Evolutionary conservation across 2,888 invertebrate species (phyloP).

Genomic region (Protonemura montana): DNA sequence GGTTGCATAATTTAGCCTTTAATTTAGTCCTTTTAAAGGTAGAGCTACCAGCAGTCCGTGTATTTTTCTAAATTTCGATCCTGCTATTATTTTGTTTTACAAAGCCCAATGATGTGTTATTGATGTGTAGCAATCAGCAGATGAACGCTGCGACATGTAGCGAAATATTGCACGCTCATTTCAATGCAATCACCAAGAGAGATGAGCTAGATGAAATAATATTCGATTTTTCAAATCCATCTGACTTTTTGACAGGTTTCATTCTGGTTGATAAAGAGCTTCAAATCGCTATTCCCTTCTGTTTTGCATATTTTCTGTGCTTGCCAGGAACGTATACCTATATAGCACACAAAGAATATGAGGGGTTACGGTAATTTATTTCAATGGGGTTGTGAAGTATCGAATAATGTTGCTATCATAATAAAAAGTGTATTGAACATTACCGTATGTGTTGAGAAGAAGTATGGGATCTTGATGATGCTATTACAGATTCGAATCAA

Average conservation of each 20-base stretch:
- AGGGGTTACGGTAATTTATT: slow-evolving; percentile 13
- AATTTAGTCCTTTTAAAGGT: too few species aligned
- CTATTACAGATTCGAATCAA: background rate
- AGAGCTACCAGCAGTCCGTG: too few species aligned
- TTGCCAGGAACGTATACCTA: background rate
- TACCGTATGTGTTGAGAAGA: background rate
- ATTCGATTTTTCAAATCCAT: slow-evolving; percentile 38
- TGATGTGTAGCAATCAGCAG: background rate
- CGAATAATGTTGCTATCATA: background rate
- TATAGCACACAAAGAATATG: background rate
- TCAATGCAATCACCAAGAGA: slow-evolving; percentile 33
- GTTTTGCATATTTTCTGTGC: slow-evolving; percentile 19
- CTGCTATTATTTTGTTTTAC: too few species aligned
- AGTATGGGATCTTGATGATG: background rate
- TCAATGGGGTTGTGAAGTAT: slow-evolving; percentile 19
- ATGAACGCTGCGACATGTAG: background rate
- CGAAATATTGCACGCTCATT: slow-evolving; percentile 31
- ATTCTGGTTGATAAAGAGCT: slow-evolving; percentile 27
- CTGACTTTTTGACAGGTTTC: slow-evolving; percentile 35
- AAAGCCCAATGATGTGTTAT: background rate
- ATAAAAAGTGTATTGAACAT: background rate
- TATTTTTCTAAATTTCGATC: too few species aligned
- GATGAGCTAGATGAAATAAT: slow-evolving; percentile 37
- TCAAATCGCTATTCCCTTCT: background rate
- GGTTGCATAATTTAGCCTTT: too few species aligned